These are phyloP conservation scores for Lamellibrachia columna DNA, from an alignment of 2,888 invertebrate species.

Conservation along the genomic window DNA sequence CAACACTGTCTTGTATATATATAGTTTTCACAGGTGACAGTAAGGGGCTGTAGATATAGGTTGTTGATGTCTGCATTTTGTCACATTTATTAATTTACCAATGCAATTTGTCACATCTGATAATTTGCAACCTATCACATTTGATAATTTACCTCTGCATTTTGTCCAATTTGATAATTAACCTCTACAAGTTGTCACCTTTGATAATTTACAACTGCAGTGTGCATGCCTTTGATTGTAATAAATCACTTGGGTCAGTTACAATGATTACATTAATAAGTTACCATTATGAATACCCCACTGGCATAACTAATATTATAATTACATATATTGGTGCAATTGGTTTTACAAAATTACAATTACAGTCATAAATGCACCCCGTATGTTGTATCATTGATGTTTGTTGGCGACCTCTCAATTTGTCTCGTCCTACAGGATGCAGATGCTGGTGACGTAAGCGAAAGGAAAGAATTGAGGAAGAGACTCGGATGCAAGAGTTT, in stretches of 20 bases:
- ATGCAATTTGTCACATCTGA: background rate
- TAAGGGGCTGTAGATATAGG: background rate
- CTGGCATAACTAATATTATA: background rate
- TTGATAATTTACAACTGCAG: background rate
- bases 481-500: slow-evolving; percentile 86
- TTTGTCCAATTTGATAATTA: background rate
- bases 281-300: too few relatives aligned
- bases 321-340: background rate
- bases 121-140: background rate
- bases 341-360: background rate
- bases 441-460: slow-evolving; percentile 79
- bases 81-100: background rate
- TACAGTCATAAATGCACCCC: slow-evolving; percentile 53
- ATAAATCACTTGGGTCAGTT: background rate
- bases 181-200: background rate
- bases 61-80: too few relatives aligned
- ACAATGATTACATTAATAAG: background rate
- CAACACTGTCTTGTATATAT: background rate
- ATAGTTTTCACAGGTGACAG: background rate
- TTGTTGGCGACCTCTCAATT: background rate
- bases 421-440: background rate
- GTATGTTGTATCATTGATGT: background rate
- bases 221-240: too few relatives aligned
- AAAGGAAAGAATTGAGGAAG: slow-evolving; percentile 79
- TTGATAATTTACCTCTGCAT: background rate